Percentiles rank a stretch among this genome's conserved stretches.
These are phyloP conservation scores for Hylaea fasciaria DNA, from an alignment of 2,888 invertebrate genomes.

Conservation along the genomic window DNA sequence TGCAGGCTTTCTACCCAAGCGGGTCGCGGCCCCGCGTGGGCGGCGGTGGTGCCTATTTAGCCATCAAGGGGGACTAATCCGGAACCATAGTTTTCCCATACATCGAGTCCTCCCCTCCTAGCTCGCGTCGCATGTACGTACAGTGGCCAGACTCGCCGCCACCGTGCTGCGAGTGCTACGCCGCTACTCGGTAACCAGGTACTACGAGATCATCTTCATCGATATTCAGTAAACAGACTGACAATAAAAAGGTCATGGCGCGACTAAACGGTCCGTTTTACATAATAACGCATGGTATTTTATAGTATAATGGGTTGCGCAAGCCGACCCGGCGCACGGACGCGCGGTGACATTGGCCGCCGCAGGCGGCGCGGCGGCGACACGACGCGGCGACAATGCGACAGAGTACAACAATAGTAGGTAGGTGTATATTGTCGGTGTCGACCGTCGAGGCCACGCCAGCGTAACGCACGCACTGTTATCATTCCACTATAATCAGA, in stretches of 20 bases:
- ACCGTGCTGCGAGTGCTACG: no score
- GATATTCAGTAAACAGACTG: constrained; percentile 1
- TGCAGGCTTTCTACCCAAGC: constrained; percentile 15
- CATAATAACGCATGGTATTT: constrained; percentile 26
- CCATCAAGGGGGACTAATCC: no score
- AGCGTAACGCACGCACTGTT: constrained; percentile 5
- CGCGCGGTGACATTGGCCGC: constrained; percentile 13
- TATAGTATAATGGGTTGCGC: constrained; percentile 12
- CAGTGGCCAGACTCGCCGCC: no score
- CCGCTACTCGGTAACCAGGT: no score
- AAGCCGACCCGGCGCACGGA: constrained; percentile 16
- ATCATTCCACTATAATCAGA: constrained; percentile 5
- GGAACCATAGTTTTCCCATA: no score
- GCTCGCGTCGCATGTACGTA: no score
- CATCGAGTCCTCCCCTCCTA: no score
- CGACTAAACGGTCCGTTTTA: constrained; percentile 20
- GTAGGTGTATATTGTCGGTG: background rate
- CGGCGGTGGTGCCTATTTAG: background rate
- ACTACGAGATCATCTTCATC: no score
- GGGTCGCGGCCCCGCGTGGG: background rate
- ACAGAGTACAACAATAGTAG: background rate
- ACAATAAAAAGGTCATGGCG: constrained; percentile 24
- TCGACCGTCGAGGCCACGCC: constrained; percentile 10
- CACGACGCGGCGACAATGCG: background rate
- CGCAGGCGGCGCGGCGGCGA: background rate